phyloP scores from a whole-genome alignment of 2,797 vertebrate species.

The Neostethus bicornis region DNA sequence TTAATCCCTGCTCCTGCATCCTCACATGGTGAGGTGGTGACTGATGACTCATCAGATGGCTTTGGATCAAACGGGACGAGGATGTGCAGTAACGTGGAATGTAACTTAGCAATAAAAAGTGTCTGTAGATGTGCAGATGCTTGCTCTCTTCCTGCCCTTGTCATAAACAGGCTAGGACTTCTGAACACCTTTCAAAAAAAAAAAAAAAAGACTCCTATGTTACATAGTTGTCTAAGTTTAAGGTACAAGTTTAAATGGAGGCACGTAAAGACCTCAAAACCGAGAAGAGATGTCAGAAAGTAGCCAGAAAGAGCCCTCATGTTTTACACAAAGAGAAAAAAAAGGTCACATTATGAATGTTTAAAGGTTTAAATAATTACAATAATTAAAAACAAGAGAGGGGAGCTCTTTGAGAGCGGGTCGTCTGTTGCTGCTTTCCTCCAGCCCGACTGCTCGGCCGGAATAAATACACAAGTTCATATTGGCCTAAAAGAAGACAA shows the following conservation, averaged over 20 bases:
- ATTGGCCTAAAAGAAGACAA: conserved; percentile 64
- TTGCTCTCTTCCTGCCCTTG: conserved; percentile 30
- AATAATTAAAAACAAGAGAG: conserved; percentile 75
- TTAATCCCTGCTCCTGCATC: conserved; percentile 36
- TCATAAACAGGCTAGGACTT: conserved; percentile 52
- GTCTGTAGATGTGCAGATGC: conserved; percentile 24
- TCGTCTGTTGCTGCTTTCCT: conserved; percentile 75
- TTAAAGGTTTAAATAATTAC: conserved; percentile 82
- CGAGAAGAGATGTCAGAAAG: conserved; percentile 48
- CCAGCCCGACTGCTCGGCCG: conserved; percentile 73
- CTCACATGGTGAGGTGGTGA: conserved; percentile 13
- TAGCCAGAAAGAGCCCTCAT: conserved; percentile 74
- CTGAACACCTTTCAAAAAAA: conserved; percentile 46
- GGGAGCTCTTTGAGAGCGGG: conserved; percentile 83
- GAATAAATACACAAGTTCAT: conserved; percentile 80
- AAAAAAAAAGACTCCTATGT: conserved; percentile 5
- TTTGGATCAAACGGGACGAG: conserved; percentile 38
- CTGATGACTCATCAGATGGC: conserved; percentile 3
- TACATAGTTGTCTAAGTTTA: conserved; percentile 25
- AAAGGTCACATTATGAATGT: conserved; percentile 75
- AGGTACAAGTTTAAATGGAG: conserved; percentile 26
- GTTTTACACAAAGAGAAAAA: conserved; percentile 69
- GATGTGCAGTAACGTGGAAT: conserved; percentile 63
- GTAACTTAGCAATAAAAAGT: conserved; percentile 42
- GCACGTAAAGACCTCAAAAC: conserved; percentile 37